Evolutionary conservation across 2,797 vertebrate species (phyloP).

Genomic region (Leptatherina wallacei): DNA sequence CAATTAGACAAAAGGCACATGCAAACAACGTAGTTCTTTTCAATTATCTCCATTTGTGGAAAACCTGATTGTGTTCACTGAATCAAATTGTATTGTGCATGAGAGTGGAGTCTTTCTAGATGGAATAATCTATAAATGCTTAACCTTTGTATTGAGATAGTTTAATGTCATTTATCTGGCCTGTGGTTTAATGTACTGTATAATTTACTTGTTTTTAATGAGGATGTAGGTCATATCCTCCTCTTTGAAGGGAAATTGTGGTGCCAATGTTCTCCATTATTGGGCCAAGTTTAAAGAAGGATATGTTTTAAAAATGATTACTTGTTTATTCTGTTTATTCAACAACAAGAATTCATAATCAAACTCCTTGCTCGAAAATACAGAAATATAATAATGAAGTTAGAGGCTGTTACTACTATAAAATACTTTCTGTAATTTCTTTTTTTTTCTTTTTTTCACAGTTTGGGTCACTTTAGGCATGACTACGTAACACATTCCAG

Average conservation of each 20-base stretch:
- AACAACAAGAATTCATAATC: background rate
- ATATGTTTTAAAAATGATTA: background rate
- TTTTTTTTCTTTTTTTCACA: background rate
- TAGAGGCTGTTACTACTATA: too few species aligned
- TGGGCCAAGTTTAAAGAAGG: too few species aligned
- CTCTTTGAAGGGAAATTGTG: background rate
- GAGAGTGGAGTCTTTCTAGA: background rate
- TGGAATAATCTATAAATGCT: background rate
- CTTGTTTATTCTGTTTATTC: background rate
- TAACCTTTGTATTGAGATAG: background rate
- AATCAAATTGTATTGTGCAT: slow-evolving; percentile 21
- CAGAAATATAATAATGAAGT: background rate
- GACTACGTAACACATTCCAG: background rate
- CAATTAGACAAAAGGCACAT: slow-evolving; percentile 21
- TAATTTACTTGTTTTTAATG: too few species aligned
- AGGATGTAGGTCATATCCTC: too few species aligned
- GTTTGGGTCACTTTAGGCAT: too few species aligned
- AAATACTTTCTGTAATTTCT: too few species aligned
- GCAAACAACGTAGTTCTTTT: slow-evolving; percentile 1
- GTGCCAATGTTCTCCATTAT: background rate
- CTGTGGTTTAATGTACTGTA: background rate
- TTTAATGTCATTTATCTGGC: background rate
- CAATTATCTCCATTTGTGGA: slow-evolving; percentile 5
- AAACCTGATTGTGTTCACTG: slow-evolving; percentile 19
- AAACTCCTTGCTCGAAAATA: background rate